These are phyloP conservation scores for Polylopha cassiicola DNA, from an alignment of 2,888 invertebrate genomes.

Conservation along the genomic window DNA sequence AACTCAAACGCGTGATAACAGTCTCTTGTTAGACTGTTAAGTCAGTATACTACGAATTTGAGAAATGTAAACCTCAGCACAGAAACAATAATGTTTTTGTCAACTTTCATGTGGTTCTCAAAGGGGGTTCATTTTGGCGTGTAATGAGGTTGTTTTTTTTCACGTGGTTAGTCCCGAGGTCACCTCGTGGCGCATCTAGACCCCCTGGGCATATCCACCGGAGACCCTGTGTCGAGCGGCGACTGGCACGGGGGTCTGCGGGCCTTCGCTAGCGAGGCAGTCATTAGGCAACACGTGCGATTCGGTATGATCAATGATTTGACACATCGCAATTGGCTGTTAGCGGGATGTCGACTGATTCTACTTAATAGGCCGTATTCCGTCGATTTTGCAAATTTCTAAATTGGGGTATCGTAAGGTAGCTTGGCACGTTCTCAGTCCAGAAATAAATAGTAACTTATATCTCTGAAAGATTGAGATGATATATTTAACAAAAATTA, in stretches of 20 bases:
- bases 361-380: no score
- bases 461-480: no score
- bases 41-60: no score
- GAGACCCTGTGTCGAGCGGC: constrained; percentile 76
- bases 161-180: constrained; percentile 86
- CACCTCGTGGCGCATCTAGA: constrained; percentile 95
- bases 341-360: constrained; percentile 45
- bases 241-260: constrained; percentile 72
- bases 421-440: not conserved
- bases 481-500: no score
- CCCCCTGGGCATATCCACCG: constrained; percentile 92
- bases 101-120: no score
- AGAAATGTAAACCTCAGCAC: no score
- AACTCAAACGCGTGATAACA: not conserved
- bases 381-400: no score
- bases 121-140: constrained; percentile 2
- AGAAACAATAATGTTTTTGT: no score
- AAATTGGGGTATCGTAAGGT: no score
- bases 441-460: no score
- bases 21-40: no score
- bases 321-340: constrained; percentile 42
- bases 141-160: constrained; percentile 30
- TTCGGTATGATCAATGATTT: constrained; percentile 62
- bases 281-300: constrained; percentile 74
- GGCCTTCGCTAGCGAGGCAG: constrained; percentile 72